phyloP scores from a whole-genome alignment of 2,797 vertebrate genomes.

The Sternotherus odoratus region DNA sequence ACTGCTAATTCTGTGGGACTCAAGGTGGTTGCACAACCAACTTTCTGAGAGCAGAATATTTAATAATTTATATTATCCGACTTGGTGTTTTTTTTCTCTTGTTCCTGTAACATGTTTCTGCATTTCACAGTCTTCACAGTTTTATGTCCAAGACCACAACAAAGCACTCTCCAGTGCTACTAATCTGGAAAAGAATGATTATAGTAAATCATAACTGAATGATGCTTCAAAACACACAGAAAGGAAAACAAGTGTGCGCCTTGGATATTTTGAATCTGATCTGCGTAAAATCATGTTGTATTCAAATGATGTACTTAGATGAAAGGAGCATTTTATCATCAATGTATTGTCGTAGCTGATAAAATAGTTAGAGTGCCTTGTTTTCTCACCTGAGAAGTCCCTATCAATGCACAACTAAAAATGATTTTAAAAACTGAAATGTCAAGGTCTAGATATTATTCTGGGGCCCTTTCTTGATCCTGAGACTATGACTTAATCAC shows the following conservation, averaged over 20 bases:
- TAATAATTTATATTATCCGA: neutral
- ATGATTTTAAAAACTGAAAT: neutral
- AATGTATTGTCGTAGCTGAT: constrained; percentile 45
- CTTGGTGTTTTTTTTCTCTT: neutral
- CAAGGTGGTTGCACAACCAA: neutral
- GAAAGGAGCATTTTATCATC: constrained; percentile 48
- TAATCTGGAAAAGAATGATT: constrained; percentile 25
- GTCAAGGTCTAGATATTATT: neutral
- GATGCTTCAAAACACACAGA: constrained; percentile 38
- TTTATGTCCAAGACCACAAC: constrained; percentile 15
- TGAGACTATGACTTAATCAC: constrained; percentile 32
- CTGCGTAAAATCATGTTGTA: constrained; percentile 66
- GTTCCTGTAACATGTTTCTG: constrained; percentile 22
- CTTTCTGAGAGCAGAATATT: neutral
- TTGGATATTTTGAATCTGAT: constrained; percentile 70
- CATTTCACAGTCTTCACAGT: constrained; percentile 8
- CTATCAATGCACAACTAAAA: constrained; percentile 9
- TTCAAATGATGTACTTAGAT: constrained; percentile 46
- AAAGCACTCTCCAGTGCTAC: neutral
- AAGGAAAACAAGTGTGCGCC: constrained; percentile 55
- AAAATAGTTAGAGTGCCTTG: constrained; percentile 63
- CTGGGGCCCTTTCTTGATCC: neutral
- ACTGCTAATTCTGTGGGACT: neutral
- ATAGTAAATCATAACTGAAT: constrained; percentile 23
- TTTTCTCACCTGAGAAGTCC: constrained; percentile 49